Conservation (phyloP, 2,888 invertebrate species). For the Lottia scabra region DNA sequence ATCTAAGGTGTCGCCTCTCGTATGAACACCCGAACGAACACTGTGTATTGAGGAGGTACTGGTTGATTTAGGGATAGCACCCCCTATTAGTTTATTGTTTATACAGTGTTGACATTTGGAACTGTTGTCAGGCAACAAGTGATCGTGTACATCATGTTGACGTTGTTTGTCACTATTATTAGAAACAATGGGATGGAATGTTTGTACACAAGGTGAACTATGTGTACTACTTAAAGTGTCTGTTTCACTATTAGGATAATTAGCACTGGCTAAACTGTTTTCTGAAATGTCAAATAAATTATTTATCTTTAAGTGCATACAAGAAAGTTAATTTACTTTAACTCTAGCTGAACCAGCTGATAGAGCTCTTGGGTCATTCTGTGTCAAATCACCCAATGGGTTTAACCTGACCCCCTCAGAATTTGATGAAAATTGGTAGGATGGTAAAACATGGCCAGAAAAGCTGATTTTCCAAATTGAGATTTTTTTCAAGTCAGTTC, state of each 20-base stretch:
- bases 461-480: too few species aligned
- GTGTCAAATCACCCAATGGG: too few species aligned
- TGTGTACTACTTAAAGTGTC: conserved; percentile 60
- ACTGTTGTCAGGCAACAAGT: too few species aligned
- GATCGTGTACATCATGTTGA: background rate
- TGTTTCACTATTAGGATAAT: conserved; percentile 56
- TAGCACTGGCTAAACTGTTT: conserved; percentile 54
- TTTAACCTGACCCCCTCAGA: too few species aligned
- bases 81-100: background rate
- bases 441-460: too few species aligned
- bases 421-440: too few species aligned
- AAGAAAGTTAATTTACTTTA: too few species aligned
- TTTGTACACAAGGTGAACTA: conserved; percentile 43
- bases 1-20: background rate
- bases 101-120: background rate
- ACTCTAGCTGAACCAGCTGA: too few species aligned
- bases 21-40: conserved; percentile 6
- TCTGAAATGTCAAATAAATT: conserved; percentile 38
- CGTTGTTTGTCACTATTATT: conserved; percentile 11
- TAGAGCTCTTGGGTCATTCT: too few species aligned
- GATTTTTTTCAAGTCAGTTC: too few species aligned
- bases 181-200: conserved; percentile 55
- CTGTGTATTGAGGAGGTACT: conserved; percentile 22
- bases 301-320: too few species aligned
- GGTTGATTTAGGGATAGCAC: conserved; percentile 5